Percentiles rank a stretch among this genome's conserved stretches.
These are phyloP conservation scores for Hyperoplus immaculatus DNA, from an alignment of 2,797 vertebrate genomes.

Conservation along the genomic window DNA sequence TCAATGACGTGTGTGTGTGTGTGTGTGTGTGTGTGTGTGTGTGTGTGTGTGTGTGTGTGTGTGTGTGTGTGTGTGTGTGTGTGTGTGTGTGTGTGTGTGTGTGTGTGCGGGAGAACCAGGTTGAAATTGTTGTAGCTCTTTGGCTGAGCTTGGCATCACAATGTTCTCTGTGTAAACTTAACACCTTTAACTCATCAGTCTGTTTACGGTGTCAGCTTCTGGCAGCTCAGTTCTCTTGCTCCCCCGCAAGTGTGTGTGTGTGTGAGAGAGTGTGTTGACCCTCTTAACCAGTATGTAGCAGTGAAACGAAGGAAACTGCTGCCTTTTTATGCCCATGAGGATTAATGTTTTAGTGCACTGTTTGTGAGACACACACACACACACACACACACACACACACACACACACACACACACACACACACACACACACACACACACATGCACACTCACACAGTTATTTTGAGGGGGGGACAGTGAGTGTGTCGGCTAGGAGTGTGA, in stretches of 20 bases:
- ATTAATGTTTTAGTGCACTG: slow-evolving; percentile 17
- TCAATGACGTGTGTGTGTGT: too few relatives aligned
- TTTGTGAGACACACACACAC: neutral
- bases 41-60: neutral
- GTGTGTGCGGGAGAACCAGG: neutral
- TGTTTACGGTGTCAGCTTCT: slow-evolving; percentile 4
- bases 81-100: slow-evolving; percentile 6
- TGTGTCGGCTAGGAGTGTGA: neutral
- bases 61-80: slow-evolving; percentile 19
- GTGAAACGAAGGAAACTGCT: slow-evolving; percentile 7
- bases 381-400: neutral
- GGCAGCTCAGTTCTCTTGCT: slow-evolving; percentile 20
- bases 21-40: neutral
- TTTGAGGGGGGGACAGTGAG: neutral
- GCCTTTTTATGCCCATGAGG: slow-evolving; percentile 14
- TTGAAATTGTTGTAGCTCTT: slow-evolving; percentile 18
- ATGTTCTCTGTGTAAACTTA: slow-evolving; percentile 34
- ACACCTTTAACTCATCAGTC: slow-evolving; percentile 47
- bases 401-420: neutral
- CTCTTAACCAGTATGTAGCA: slow-evolving; percentile 14
- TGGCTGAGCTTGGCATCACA: slow-evolving; percentile 23
- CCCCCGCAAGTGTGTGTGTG: neutral
- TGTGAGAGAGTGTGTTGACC: slow-evolving; percentile 14
- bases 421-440: neutral
- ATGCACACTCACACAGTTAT: neutral